Base-by-base conservation (phyloP, 2,113 vertebrate genomes). In the Monarcha castaneiventris region DNA sequence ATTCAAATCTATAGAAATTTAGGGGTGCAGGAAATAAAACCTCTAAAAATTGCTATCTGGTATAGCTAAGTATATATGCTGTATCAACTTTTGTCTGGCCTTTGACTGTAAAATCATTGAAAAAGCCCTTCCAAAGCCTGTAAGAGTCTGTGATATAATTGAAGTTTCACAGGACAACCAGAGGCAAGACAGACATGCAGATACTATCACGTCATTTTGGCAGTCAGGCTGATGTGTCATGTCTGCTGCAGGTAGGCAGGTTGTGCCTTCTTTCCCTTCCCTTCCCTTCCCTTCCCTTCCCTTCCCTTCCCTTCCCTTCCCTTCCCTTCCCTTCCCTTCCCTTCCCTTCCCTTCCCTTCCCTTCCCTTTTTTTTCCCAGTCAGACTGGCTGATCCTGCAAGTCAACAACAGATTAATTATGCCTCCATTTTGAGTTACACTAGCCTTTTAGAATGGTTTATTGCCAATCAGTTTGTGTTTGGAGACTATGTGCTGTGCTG, bases 181-280 rank as follows among this genome's bases (percentile, higher is more conserved):
- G 30, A 33, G 30, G 7, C 5, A 90, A 43, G 61, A 32, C 32
- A 33, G 37, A 67, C 0, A 0, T 25, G 11, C 0, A 13, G 30
- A 43, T 56, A 26, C 4, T 54, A 5, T 69, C 15, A 27, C 30
- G 29, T 41, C 10, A 61, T 73, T 81, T 74, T 33, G 56, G 14
- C 22, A 81, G 19, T 84, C 22, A 41, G 10, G 30, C 11, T 73
- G 55, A 55, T 35, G 10, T 46, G n/a, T 46, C 41, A 27, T 13
- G 16, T 39, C 64, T 81, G 32, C 49, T 74, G 35, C 33, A 64
- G 17, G 37, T 9, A 43, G 46, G 30, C 33, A 81, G 25, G 25
- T 12, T 39, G 29, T 59, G 5, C 41, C 16, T 88, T 82, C 48
- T 35, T 68, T 46, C 10, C n/a, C n/a, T n/a, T n/a, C n/a, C 6